phyloP scores from a whole-genome alignment of 2,888 invertebrate genomes.

The Agrotis clavis region DNA sequence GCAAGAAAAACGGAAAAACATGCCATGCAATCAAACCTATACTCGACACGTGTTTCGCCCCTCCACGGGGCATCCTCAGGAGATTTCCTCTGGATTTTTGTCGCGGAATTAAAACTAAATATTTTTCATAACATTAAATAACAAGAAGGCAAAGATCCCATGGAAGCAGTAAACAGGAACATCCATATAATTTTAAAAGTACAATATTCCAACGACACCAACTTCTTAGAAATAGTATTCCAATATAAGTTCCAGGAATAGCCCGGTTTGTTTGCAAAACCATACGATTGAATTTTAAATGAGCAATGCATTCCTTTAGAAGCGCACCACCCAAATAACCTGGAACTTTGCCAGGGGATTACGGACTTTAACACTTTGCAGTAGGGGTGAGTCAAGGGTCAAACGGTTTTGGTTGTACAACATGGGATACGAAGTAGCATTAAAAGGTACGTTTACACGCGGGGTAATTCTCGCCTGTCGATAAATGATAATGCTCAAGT shows the following conservation, averaged over 20 bases:
- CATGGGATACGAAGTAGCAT: constrained; percentile 9
- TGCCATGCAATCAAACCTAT: too few species aligned
- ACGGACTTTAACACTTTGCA: constrained; percentile 5
- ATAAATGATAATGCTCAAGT: background rate
- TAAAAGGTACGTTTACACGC: constrained; percentile 11
- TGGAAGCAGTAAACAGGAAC: constrained; percentile 11
- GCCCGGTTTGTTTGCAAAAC: constrained; percentile 52
- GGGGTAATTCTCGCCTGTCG: background rate
- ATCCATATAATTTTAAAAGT: constrained; percentile 16
- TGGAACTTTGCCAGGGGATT: constrained; percentile 13
- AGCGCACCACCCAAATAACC: constrained; percentile 26
- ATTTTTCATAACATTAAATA: too few species aligned
- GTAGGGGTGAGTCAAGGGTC: constrained; percentile 1
- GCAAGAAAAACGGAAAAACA: too few species aligned
- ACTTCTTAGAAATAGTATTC: constrained; percentile 41
- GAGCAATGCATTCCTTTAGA: constrained; percentile 63
- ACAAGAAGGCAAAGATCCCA: background rate
- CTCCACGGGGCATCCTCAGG: too few species aligned
- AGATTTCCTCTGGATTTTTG: too few species aligned
- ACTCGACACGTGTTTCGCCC: too few species aligned
- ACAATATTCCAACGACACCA: constrained; percentile 3
- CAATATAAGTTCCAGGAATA: constrained; percentile 61
- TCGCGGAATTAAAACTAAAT: too few species aligned
- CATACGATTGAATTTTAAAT: constrained; percentile 70
- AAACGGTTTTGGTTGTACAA: constrained; percentile 14